Evolutionary conservation across 2,113 vertebrate genomes (phyloP).

Genomic region (Brachionichthys hirsutus): DNA sequence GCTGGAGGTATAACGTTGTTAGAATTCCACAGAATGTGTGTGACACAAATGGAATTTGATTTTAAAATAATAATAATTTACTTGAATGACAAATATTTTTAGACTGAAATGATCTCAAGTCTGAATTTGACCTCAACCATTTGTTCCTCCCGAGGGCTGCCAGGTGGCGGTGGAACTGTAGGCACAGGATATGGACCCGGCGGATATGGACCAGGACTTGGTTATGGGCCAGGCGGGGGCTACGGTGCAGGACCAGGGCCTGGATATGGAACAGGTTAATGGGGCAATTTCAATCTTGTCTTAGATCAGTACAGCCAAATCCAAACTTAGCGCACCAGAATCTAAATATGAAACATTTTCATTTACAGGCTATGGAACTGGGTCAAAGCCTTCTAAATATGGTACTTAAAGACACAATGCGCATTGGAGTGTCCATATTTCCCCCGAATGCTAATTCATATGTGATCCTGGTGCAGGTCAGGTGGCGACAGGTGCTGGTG

Average conservation of each 20-base stretch:
- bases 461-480: constrained; percentile 35
- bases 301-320: background rate
- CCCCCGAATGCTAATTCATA: background rate
- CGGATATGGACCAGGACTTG: constrained; percentile 41
- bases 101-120: no score
- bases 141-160: constrained; percentile 31
- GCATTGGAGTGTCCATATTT: background rate
- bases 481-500: constrained; percentile 39
- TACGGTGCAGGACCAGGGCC: constrained; percentile 50
- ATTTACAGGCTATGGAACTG: constrained; percentile 64
- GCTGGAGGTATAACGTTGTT: constrained; percentile 35
- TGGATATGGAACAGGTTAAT: constrained; percentile 68
- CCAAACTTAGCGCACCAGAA: background rate
- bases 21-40: background rate
- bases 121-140: no score
- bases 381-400: constrained; percentile 74
- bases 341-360: background rate
- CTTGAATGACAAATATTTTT: no score
- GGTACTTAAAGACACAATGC: constrained; percentile 43
- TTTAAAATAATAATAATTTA: no score
- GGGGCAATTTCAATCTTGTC: constrained; percentile 2
- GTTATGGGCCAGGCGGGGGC: constrained; percentile 57
- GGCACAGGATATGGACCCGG: constrained; percentile 43
- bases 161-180: constrained; percentile 50
- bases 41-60: background rate